A percentile compares a stretch with the other conserved stretches of the same genome.
These are phyloP conservation scores for Vombatus ursinus DNA, from an alignment of 2,113 vertebrate species.

Conservation along the genomic window DNA sequence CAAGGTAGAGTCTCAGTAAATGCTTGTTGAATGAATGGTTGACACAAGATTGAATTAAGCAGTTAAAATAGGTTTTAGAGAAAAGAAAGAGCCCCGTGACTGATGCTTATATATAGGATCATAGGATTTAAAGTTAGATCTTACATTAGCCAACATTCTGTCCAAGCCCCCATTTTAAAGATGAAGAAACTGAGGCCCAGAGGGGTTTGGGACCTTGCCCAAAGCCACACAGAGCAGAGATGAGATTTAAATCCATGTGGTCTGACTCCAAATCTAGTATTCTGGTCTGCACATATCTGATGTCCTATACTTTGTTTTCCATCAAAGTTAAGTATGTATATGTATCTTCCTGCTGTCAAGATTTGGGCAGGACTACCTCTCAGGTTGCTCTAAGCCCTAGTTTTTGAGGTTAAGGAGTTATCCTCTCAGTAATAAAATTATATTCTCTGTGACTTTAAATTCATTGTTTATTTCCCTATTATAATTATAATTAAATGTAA, in stretches of 20 bases:
- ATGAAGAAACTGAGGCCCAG: not conserved
- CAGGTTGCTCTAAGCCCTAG: not conserved
- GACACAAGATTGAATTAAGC: not conserved
- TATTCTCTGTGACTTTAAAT: conserved; percentile 31
- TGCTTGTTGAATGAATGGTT: not conserved
- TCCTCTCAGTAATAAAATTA: conserved; percentile 28
- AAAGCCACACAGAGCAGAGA: not conserved
- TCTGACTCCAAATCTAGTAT: not conserved
- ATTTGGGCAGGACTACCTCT: not conserved
- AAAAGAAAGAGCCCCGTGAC: not conserved
- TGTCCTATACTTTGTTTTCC: not conserved
- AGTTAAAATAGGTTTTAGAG: not conserved
- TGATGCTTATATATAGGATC: not conserved
- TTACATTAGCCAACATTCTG: not conserved
- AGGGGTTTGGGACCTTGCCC: not conserved
- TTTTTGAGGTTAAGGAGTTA: not conserved
- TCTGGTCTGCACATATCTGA: not conserved
- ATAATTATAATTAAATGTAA: conserved; percentile 43
- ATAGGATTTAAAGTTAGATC: not conserved
- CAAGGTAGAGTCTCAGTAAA: not conserved
- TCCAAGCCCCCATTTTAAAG: not conserved
- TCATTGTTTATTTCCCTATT: conserved; percentile 36
- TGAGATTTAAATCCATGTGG: not conserved
- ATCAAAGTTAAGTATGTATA: not conserved
- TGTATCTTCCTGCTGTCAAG: not conserved